Conservation (phyloP, 2,888 invertebrate genomes). For the Xanthia togata region DNA sequence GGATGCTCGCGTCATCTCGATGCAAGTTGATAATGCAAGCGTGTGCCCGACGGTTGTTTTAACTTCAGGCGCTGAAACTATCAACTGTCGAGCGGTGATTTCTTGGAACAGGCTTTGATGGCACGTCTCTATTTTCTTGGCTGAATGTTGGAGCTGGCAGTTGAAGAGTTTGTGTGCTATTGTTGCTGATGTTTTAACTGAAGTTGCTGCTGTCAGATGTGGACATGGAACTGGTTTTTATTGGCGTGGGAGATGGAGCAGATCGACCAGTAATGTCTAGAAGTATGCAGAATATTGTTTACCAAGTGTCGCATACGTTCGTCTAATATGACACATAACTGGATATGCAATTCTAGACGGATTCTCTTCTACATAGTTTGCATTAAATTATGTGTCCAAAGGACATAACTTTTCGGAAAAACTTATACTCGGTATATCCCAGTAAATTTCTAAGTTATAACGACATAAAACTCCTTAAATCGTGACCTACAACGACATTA, state of each 20-base stretch:
- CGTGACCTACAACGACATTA: conserved; percentile 66
- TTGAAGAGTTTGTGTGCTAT: neutral
- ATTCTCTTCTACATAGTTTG: neutral
- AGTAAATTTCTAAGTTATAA: neutral
- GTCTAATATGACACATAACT: neutral
- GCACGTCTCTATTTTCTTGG: conserved; percentile 35
- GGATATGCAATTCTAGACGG: neutral
- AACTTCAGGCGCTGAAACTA: conserved; percentile 73
- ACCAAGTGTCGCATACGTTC: neutral
- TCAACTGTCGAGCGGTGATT: conserved; percentile 68
- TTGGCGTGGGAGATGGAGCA: neutral
- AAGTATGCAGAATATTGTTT: neutral
- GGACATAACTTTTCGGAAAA: neutral
- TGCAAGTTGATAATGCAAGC: conserved; percentile 86
- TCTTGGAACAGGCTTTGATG: conserved; percentile 62
- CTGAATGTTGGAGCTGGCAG: conserved; percentile 17
- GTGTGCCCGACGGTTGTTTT: conserved; percentile 75
- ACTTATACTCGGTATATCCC: no score
- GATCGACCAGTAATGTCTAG: neutral
- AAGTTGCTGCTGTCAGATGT: neutral
- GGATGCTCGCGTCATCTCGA: conserved; percentile 86
- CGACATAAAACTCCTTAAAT: conserved; percentile 27
- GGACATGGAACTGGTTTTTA: neutral
- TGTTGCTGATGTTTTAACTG: neutral
- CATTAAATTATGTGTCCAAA: neutral